A percentile compares a stretch with the other conserved stretches of the same genome.
These are phyloP conservation scores for Echinarachnius parma DNA, from an alignment of 53 echinoderm and acorn worm species.

Conservation along the genomic window DNA sequence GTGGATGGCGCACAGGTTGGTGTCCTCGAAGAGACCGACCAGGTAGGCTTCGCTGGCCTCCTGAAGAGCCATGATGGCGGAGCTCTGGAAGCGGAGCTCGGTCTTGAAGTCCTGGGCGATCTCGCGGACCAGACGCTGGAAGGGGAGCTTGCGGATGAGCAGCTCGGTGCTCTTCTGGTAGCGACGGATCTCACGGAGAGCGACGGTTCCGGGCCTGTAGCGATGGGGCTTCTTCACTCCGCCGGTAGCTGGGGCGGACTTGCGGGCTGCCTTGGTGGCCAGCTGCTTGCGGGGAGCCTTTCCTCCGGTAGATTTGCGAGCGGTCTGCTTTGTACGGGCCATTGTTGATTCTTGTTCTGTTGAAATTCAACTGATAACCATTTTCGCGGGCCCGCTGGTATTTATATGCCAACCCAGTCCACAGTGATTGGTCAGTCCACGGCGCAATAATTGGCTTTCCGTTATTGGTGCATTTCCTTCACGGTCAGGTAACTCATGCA, in stretches of 20 bases:
- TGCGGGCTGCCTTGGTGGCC: constrained; percentile 98
- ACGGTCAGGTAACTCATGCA: too few species aligned
- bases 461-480: too few species aligned
- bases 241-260: constrained; percentile 96
- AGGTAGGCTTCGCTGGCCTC: constrained; percentile 91
- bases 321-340: constrained; percentile 99
- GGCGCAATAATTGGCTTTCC: too few species aligned
- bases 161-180: constrained; percentile 99
- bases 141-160: constrained; percentile 94
- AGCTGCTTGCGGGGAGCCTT: constrained; percentile 97
- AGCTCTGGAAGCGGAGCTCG: constrained; percentile 94
- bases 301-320: constrained; percentile 94
- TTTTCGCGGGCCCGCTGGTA: too few species aligned
- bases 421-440: too few species aligned
- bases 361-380: too few species aligned
- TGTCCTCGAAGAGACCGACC: constrained; percentile 90
- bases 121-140: constrained; percentile 93
- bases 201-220: constrained; percentile 98
- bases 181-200: constrained; percentile 99
- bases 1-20: constrained; percentile 95
- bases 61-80: constrained; percentile 86
- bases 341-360: too few species aligned
- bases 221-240: constrained; percentile 99
- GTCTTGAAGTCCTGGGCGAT: constrained; percentile 96
- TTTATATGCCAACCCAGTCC: too few species aligned